Evolutionary conservation across 2,797 vertebrate species (phyloP).

Genomic region (Poecilia wingei): DNA sequence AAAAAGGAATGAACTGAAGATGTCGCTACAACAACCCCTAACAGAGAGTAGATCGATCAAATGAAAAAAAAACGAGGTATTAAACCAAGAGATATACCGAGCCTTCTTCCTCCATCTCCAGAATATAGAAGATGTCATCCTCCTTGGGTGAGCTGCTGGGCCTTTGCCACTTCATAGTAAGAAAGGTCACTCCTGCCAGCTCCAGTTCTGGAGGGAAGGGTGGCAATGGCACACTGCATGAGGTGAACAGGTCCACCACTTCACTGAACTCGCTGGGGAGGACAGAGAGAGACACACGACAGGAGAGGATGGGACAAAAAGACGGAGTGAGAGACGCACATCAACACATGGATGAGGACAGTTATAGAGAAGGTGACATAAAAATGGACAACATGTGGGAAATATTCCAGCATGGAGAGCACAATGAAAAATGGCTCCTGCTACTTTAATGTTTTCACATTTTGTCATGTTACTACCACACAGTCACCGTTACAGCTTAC

Average conservation of each 20-base stretch:
- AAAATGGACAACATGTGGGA: slow-evolving; percentile 43
- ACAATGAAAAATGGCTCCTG: neutral
- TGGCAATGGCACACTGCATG: slow-evolving; percentile 93
- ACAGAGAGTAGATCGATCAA: neutral
- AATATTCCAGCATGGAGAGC: slow-evolving; percentile 5
- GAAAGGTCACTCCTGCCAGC: slow-evolving; percentile 91
- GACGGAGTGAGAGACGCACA: slow-evolving; percentile 49
- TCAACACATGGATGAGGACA: slow-evolving; percentile 45
- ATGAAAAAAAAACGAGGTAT: neutral
- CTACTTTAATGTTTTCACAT: neutral
- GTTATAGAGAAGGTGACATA: slow-evolving; percentile 53
- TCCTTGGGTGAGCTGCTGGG: slow-evolving; percentile 93
- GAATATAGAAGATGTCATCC: slow-evolving; percentile 92
- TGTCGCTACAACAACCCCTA: neutral
- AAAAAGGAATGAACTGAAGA: neutral
- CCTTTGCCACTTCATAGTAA: slow-evolving; percentile 93
- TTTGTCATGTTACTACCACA: neutral
- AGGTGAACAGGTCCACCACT: slow-evolving; percentile 94
- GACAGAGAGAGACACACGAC: slow-evolving; percentile 52
- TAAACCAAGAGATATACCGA: slow-evolving; percentile 82
- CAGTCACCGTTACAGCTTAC: neutral
- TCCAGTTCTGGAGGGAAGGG: slow-evolving; percentile 90
- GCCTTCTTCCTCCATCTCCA: slow-evolving; percentile 98
- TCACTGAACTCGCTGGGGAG: slow-evolving; percentile 93
- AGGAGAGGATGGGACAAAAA: slow-evolving; percentile 51